Evolutionary conservation across 2,888 invertebrate genomes (phyloP), one percentile per base, ranked within the genome.

Genomic region (Spilosoma lubricipeda): DNA sequence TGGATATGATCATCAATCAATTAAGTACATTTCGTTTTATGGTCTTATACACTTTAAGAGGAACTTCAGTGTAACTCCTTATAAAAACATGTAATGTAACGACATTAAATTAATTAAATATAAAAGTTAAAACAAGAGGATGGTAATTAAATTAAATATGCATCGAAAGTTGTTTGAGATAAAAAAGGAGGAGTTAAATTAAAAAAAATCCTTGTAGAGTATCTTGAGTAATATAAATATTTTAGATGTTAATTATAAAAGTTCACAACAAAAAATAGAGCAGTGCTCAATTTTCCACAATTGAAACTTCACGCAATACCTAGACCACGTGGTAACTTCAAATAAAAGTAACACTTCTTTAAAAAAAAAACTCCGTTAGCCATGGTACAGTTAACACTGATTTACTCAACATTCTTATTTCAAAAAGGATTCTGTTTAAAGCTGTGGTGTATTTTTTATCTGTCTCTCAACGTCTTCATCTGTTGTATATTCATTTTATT

Each of bases 361-460:
- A 23, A 70, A 70, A 70, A 70, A 70, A 70, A 42, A 45, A 20
- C 27, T 42, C 70, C 70, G 70, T 70, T 70, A 70, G 42, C 27
- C 33, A 59, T 70, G 30, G 63, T 59, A 70, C 23, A 70, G 63
- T 70, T 63, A 27, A 63, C 15, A 18, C 63, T 30, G 30, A 30
- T 63, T 63, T 63, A 63, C 63, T 30, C 63, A 30, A 30, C 63
- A 30, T 30, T 63, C 63, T 63, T 30, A 63, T 36, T 30, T 52
- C 36, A 56, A 69, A 30, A 33, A 23, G 23, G 48, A 48, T 27
- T 52, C 2, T 27, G 18, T 27, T 27, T 30, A 63, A 63, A 27
- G 15, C 20, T 30, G 30, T 30, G 20, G 2, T 56, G 36, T 45
- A 36, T 52, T 27, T 42, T 59, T 33, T 63, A 42, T 67, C 30